Evolutionary conservation across 2,797 vertebrate species (phyloP).

Genomic region (Prunella strophiata): DNA sequence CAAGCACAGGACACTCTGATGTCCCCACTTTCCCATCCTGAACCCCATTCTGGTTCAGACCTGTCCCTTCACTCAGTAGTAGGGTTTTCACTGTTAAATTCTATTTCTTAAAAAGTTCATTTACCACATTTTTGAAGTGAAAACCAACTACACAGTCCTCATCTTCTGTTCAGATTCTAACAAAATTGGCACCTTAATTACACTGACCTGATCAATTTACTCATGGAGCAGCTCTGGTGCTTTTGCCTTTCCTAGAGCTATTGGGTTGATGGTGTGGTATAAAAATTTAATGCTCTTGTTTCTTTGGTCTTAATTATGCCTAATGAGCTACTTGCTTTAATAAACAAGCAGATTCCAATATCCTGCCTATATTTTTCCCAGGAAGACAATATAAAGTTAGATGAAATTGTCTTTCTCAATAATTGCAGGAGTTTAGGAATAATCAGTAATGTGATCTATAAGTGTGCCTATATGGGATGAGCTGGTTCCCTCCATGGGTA

Average conservation of each 20-base stretch:
- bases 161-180: not conserved
- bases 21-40: not conserved
- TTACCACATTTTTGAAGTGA: not conserved
- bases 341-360: conserved; percentile 59
- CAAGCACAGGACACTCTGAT: not conserved
- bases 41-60: not conserved
- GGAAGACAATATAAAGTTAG: conserved; percentile 35
- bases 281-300: conserved; percentile 55
- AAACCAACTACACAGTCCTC: not conserved
- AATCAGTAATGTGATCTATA: conserved; percentile 1
- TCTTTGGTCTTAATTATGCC: conserved; percentile 64
- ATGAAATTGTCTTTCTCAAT: conserved; percentile 41
- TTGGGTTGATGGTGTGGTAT: not conserved
- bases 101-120: not conserved
- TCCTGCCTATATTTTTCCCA: conserved; percentile 29
- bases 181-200: conserved; percentile 5
- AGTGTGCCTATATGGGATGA: not conserved
- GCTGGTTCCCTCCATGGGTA: not conserved
- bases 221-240: not conserved
- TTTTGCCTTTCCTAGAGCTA: not conserved
- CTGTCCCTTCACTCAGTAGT: not conserved
- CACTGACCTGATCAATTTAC: conserved; percentile 25
- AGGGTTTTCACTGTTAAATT: not conserved
- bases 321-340: conserved; percentile 70
- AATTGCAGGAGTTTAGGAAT: conserved; percentile 21